Evolutionary conservation across 2,888 invertebrate genomes (phyloP), one percentile per base, ranked within the genome.

Genomic region (Leptinotarsa juncta): DNA sequence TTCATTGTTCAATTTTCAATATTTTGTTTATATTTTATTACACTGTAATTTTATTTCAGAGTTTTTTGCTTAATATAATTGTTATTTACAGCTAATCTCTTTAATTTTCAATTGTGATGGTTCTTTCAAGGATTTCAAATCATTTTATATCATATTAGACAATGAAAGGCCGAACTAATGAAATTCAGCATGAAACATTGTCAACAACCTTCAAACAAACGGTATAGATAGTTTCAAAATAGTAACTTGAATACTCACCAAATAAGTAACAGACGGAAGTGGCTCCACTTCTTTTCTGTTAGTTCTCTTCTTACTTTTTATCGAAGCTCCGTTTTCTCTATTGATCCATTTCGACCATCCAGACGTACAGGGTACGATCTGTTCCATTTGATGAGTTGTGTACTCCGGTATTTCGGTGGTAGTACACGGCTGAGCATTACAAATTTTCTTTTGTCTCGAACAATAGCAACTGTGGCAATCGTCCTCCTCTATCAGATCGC

Each of bases 341-440:
- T 93, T 96, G 79, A 95, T 89, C 96, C 96, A 97, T 16, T 89
- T 87, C 0, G 94, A 93, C 95, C 96, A 96, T 0, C 96, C 96
- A 3, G 90, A 86, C 65, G 89, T 88, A 82, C 96, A 96, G 51
- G 89, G 83, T 0, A 88, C 74, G 49, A 78, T 69, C 70, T 84
- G 80, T 53, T 85, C 84, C 67, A 71, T 68, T 66, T 82, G 83
- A 66, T 78, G 72, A 1, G 85, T 83, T 14, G 80, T 77, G 49
- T 74, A 73, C 32, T 76, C 70, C 5, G 80, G 76, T 62, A 65
- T 68, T 62, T 77, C 50, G 42, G 73, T 72, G n/a, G 78, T 78
- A 2, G 86, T 81, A 81, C 95, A 95, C 0, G 94, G 94, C 72
- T 91, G 90, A 15, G 95, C 95, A n/a, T 73, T 76, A 83, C 95